These are phyloP conservation scores for Acrobasis consociella DNA, from an alignment of 2,888 invertebrate genomes.

Conservation along the genomic window DNA sequence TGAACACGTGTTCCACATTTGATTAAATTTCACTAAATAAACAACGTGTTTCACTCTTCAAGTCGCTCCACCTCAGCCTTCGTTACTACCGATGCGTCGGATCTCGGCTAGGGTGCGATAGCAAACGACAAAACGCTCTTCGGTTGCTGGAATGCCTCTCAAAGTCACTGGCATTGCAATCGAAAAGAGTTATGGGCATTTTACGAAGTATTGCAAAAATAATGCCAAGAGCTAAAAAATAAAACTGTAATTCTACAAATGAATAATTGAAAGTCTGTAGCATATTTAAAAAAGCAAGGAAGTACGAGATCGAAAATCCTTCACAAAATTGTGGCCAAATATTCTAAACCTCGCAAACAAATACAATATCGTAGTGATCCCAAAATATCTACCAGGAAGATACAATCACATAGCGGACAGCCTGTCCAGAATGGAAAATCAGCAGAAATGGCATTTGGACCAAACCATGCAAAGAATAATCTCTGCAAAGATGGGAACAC, in stretches of 20 bases:
- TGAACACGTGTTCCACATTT: too few species aligned
- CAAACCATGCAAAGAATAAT: neutral
- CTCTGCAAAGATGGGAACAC: too few species aligned
- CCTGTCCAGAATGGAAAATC: slow-evolving; percentile 16
- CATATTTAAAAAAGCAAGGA: neutral
- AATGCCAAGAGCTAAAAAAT: neutral
- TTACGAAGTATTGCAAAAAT: neutral
- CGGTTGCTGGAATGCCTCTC: neutral
- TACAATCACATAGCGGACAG: slow-evolving; percentile 26
- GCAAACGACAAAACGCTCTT: neutral
- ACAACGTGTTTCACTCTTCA: neutral
- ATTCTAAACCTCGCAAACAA: too few species aligned
- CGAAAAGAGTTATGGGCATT: neutral
- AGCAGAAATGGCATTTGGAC: slow-evolving; percentile 22
- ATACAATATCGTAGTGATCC: neutral
- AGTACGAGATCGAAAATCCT: neutral
- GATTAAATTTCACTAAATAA: too few species aligned
- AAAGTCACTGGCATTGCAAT: neutral
- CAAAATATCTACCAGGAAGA: slow-evolving; percentile 17
- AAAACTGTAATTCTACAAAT: neutral
- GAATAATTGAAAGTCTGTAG: neutral
- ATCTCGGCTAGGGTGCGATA: neutral
- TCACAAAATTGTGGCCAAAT: too few species aligned
- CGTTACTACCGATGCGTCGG: neutral
- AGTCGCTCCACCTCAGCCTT: neutral